These are phyloP conservation scores for Eupleurogrammus muticus DNA, from an alignment of 2,797 vertebrate genomes.

Conservation along the genomic window DNA sequence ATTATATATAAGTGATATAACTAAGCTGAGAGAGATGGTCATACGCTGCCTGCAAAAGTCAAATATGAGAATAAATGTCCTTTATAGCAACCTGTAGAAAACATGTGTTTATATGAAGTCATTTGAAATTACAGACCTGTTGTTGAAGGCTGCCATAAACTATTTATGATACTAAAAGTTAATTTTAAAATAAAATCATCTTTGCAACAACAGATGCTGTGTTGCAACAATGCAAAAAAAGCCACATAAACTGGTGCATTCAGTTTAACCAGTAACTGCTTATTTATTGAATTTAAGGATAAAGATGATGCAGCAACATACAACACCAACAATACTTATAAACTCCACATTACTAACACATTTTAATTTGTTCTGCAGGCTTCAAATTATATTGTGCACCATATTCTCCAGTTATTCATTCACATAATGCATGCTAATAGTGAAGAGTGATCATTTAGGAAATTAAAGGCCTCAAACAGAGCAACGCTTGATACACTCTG, in stretches of 20 bases:
- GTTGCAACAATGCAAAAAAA: not conserved
- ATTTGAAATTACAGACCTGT: not conserved
- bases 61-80: not conserved
- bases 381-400: not conserved
- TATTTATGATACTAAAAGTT: not conserved
- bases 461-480: conserved; percentile 38
- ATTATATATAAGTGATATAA: not conserved
- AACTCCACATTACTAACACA: not conserved
- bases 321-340: not conserved
- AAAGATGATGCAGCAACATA: not conserved
- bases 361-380: not conserved
- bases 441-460: not conserved
- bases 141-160: not conserved
- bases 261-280: not conserved
- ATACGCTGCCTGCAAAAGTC: not conserved
- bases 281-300: not conserved
- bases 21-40: not conserved
- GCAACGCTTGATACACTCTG: not conserved
- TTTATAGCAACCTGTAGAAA: not conserved
- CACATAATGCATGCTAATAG: not conserved
- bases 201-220: not conserved
- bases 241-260: not conserved
- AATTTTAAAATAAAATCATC: not conserved
- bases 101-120: not conserved
- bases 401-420: not conserved